Base-by-base conservation (phyloP, 1,140 invertebrate species). In the Gryllus bimaculatus region DNA sequence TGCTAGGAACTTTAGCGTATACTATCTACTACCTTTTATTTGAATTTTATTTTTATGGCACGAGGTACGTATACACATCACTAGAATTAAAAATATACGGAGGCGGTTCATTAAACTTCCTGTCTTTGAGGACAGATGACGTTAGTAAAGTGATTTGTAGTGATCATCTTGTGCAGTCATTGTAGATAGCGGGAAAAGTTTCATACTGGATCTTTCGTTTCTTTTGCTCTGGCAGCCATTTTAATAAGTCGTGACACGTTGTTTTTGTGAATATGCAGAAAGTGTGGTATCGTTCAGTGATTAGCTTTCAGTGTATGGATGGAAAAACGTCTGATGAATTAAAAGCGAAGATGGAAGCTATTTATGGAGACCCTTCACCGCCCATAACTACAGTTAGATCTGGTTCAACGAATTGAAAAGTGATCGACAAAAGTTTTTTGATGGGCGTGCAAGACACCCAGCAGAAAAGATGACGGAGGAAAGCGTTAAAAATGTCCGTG, bases 391-490 rank as follows among this genome's bases (percentile, higher is more conserved):
- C 74, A 10, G 7, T 75, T 12, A 75, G 74, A 75, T 75, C 20
- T 75, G 74, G 74, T 75, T 75, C 39, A 20, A 75, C 39, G 74
- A 75, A 75, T 75, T 75, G 2, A 75, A 75, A 47, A 3, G 74
- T 75, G 74, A 7, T 47, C 74, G 74, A 15, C 10, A 10, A 75
- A 15, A 3, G 2, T 3, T 75, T 75, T 75, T 75, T 75, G 74
- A 75, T 20, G 74, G 8, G 74, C 7, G 7, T 20, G 1, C 74
- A 75, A 12, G 74, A 39, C 26, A 5, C 26, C 26, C 26, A 5
- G 26, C 26, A 39, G 26, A 39, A 39, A 5, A 2, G 5, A 5
- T 39, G 1, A 39, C 7, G 12, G 74, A 21, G 5, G 20, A 47
- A 75, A 21, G 4, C 20, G 7, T 66, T 66, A 0, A 66, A 66